Evolutionary conservation across 2,113 vertebrate species (phyloP).

Genomic region (Nibea coibor): DNA sequence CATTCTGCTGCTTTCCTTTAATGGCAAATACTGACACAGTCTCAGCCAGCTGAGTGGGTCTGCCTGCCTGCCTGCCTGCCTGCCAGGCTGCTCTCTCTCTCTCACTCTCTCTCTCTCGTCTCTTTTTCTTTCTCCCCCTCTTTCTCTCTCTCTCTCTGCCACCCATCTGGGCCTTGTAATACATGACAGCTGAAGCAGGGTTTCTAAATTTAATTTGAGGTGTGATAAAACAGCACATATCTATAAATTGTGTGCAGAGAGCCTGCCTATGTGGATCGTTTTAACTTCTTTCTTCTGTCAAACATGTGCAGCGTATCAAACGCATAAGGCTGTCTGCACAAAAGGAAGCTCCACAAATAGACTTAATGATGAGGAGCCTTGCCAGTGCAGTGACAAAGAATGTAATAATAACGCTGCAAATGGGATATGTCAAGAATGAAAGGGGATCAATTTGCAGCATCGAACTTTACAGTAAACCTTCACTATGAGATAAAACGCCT

Average conservation of each 20-base stretch:
- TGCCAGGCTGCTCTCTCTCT: constrained; percentile 32
- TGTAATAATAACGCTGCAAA: constrained; percentile 48
- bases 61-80: constrained; percentile 2
- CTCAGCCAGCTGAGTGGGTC: constrained; percentile 31
- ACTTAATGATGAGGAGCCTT: constrained; percentile 42
- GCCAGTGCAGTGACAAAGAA: constrained; percentile 54
- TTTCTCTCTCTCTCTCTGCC: constrained; percentile 58
- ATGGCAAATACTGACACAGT: constrained; percentile 33
- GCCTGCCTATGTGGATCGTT: constrained; percentile 62
- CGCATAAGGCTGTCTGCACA: constrained; percentile 52
- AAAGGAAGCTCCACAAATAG: constrained; percentile 68
- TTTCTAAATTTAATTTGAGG: constrained; percentile 80
- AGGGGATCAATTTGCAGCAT: constrained; percentile 36
- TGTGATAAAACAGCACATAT: constrained; percentile 80
- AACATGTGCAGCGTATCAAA: constrained; percentile 71
- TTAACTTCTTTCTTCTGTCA: constrained; percentile 61
- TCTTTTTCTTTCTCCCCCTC: not conserved
- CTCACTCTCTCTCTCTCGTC: constrained; percentile 3
- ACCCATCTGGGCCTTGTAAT: constrained; percentile 79
- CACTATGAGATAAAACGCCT: constrained; percentile 27
- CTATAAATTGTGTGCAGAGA: constrained; percentile 74
- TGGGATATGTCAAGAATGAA: constrained; percentile 21
- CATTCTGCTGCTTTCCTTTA: not conserved
- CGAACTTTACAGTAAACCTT: constrained; percentile 1
- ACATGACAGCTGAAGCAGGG: constrained; percentile 77